These are phyloP conservation scores for Oligia latruncula DNA, from an alignment of 2,888 invertebrate species.

Conservation along the genomic window DNA sequence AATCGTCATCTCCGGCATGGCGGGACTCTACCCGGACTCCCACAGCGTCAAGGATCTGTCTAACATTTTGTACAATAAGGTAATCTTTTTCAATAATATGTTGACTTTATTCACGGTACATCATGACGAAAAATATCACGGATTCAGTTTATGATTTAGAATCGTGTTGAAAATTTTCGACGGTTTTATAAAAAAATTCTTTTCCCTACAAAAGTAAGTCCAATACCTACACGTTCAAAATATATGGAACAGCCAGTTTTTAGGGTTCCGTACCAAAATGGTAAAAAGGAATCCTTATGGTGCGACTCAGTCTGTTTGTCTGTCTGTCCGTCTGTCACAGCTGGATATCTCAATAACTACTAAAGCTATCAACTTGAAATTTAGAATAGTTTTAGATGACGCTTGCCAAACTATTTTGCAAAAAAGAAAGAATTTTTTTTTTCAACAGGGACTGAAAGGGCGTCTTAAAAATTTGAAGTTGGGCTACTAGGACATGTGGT, in stretches of 20 bases:
- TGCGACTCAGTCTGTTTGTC: too few relatives aligned
- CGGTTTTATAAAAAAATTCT: background rate
- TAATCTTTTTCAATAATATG: conserved; percentile 39
- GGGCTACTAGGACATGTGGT: too few relatives aligned
- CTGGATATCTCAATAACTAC: too few relatives aligned
- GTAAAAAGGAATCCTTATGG: too few relatives aligned
- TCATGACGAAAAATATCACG: background rate
- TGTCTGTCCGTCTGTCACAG: too few relatives aligned
- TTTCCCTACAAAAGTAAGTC: background rate
- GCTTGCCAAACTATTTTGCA: too few relatives aligned
- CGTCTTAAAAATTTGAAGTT: too few relatives aligned
- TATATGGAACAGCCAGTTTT: background rate
- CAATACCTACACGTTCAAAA: background rate
- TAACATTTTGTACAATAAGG: conserved; percentile 78
- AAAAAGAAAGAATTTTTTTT: too few relatives aligned
- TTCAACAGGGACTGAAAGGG: too few relatives aligned
- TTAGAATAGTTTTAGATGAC: too few relatives aligned
- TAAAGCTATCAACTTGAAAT: too few relatives aligned
- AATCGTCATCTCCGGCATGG: conserved; percentile 70
- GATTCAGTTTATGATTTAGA: background rate
- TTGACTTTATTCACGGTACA: background rate
- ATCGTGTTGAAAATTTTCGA: background rate
- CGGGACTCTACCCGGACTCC: conserved; percentile 72
- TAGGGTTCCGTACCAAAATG: too few relatives aligned
- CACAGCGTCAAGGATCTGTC: conserved; percentile 67